Conservation (phyloP, 2,888 invertebrate genomes). For the Temnothorax ravouxi region DNA sequence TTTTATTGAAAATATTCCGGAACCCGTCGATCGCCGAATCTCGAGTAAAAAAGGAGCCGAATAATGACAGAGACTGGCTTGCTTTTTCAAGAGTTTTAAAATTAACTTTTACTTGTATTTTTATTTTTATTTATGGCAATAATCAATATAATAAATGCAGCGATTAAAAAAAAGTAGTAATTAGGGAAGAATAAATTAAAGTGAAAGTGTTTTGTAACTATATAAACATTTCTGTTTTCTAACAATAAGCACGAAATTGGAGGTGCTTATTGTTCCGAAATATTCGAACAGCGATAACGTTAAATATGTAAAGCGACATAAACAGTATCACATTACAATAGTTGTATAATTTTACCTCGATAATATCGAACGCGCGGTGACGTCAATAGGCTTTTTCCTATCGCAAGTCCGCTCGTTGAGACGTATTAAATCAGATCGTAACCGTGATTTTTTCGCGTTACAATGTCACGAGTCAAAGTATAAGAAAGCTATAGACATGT, state of each 20-base stretch:
- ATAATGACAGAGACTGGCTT: background rate
- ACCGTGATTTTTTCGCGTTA: background rate
- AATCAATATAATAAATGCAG: background rate
- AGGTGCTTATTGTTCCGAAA: background rate
- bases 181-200: background rate
- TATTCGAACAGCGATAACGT: background rate
- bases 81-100: background rate
- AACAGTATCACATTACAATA: background rate
- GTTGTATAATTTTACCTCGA: conserved; percentile 15
- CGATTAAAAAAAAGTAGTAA: background rate
- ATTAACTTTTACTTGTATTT: background rate
- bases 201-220: background rate
- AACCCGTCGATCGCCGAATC: background rate
- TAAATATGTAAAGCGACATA: conserved; percentile 8
- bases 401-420: background rate
- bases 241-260: background rate
- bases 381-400: conserved; percentile 24
- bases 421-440: conserved; percentile 9
- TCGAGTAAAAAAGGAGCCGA: background rate
- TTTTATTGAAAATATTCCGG: conserved; percentile 30
- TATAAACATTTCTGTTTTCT: background rate
- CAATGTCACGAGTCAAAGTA: conserved; percentile 7
- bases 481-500: background rate
- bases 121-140: background rate
- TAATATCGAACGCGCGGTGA: conserved; percentile 10